phyloP scores from a whole-genome alignment of 92 coral and sea anemone genomes.

The Nematostella vectensis region DNA sequence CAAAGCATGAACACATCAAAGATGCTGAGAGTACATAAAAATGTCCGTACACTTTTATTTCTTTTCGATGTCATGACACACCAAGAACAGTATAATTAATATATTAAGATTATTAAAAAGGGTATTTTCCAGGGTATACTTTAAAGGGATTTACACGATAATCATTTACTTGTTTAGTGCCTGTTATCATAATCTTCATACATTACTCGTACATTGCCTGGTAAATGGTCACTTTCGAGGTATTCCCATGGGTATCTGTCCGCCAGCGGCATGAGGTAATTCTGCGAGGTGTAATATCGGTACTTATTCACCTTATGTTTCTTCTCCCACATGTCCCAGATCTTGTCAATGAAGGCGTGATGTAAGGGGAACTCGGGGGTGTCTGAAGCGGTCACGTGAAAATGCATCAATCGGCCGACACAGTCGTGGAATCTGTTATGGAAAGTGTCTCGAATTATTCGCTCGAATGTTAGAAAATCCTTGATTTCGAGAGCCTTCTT shows the following conservation, averaged over 20 bases:
- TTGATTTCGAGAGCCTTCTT: conserved; percentile 10
- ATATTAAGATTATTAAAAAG: too few species aligned
- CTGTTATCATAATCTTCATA: conserved; percentile 32
- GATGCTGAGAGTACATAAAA: too few species aligned
- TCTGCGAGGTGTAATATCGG: conserved; percentile 27
- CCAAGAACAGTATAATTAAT: too few species aligned
- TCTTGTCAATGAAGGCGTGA: conserved; percentile 76
- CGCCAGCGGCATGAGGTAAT: conserved; percentile 49
- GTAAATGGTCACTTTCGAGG: conserved; percentile 57
- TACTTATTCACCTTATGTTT: conserved; percentile 29
- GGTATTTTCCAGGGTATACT: too few species aligned
- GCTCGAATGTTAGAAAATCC: conserved; percentile 42
- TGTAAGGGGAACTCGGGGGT: conserved; percentile 85
- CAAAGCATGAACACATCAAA: too few species aligned
- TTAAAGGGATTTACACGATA: too few species aligned
- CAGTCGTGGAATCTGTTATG: conserved; percentile 61
- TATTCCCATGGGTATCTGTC: conserved; percentile 57
- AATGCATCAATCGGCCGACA: conserved; percentile 49
- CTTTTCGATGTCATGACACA: too few species aligned
- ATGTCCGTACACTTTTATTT: too few species aligned
- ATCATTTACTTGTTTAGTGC: too few species aligned
- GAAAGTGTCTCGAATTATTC: conserved; percentile 34
- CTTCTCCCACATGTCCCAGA: conserved; percentile 74
- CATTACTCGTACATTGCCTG: conserved; percentile 38
- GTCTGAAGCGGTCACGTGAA: conserved; percentile 40